phyloP scores from a whole-genome alignment of 2,797 vertebrate genomes.

The Threskiornis aethiopicus region DNA sequence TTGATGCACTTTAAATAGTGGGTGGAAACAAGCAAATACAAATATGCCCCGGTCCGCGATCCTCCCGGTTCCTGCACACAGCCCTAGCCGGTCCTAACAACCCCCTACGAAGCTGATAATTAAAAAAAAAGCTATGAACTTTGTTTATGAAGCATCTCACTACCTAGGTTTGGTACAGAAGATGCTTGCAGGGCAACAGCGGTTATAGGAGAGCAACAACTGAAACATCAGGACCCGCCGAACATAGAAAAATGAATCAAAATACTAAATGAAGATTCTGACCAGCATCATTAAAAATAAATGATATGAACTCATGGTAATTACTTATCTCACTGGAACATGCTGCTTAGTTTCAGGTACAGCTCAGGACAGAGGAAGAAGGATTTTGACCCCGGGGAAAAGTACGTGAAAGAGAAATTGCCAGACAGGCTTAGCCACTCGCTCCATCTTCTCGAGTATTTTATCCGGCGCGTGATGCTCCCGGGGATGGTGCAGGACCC shows the following conservation, averaged over 20 bases:
- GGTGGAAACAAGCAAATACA: conserved; percentile 3
- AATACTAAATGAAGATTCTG: conserved; percentile 37
- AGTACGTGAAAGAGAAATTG: background rate
- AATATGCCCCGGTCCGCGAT: background rate
- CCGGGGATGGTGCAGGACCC: background rate
- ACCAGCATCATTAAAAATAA: conserved; percentile 34
- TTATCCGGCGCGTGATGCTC: background rate
- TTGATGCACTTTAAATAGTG: conserved; percentile 37
- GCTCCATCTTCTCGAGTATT: background rate
- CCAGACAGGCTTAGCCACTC: background rate
- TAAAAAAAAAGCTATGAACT: background rate
- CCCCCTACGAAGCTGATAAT: background rate
- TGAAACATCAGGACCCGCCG: background rate
- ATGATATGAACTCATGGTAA: conserved; percentile 55
- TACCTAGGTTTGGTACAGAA: background rate
- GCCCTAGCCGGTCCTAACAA: background rate
- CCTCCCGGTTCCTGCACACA: background rate
- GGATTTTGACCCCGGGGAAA: background rate
- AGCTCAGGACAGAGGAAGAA: conserved; percentile 28
- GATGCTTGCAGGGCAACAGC: background rate
- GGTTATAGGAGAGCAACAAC: background rate
- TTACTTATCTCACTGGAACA: conserved; percentile 51
- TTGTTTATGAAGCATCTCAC: background rate
- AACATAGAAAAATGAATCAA: conserved; percentile 22
- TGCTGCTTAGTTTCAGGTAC: conserved; percentile 43